Base-by-base conservation (phyloP, 2,888 invertebrate genomes). In the Schizaphis graminum region DNA sequence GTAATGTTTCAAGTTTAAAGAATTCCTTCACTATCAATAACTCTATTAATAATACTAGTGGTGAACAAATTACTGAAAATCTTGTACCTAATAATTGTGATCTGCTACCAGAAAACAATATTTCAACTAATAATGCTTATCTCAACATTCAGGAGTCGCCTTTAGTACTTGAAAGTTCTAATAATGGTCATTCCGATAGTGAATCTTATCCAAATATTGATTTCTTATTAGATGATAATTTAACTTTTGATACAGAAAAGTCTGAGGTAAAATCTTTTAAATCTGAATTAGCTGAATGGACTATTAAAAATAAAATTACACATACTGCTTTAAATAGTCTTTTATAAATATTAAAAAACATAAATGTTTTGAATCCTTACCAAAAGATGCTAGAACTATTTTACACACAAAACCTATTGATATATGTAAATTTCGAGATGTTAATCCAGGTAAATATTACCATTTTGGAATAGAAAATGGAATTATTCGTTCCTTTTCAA, bases 241-340 rank as follows among this genome's bases (percentile, higher is more conserved):
- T 67, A 13, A n/a, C 13, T n/a, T 67, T 67, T n/a, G 24, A 41
- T 84, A 84, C 16, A n/a, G 49, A n/a, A 53, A 53, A 28, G n/a
- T 16, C n/a, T 41, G 35, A 4, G 16, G 49, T 16, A 53, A 53
- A n/a, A 13, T 16, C n/a, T 87, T 53, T 87, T 87, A 87, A 35
- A n/a, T 7, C 3, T 53, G 87, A 87, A 87, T 53, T 87, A 53
- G 49, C 87, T 35, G n/a, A 87, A 41, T 89, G 57, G 57, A 7
- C 89, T 57, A 28, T 89, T 57, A 41, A 41, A 57, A 26, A 89
- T 57, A 89, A 89, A 89, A 89, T 89, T 44, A 13, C 89, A 57
- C 89, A 89, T 89, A 89, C 57, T 89, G 35, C 89, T 89, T 41
- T 89, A 41, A 57, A 56, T 89, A 28, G 28, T 89, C 89, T 89